Conservation (phyloP, 2,797 vertebrate species). For the Scolopax bukidnonensis region DNA sequence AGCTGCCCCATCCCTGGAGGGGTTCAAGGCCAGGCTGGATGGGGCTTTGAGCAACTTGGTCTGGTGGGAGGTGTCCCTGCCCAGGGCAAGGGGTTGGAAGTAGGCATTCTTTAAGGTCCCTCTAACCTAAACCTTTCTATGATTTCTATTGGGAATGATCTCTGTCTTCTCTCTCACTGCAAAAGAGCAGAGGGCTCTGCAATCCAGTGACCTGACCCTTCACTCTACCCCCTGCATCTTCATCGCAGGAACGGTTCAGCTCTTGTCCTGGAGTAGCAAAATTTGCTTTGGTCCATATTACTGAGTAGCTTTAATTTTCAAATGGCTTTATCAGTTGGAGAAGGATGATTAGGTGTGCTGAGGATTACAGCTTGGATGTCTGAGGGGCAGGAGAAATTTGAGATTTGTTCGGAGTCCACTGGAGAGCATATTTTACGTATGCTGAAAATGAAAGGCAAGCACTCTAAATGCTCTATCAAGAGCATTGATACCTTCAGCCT, state of each 20-base stretch:
- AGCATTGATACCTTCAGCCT: neutral
- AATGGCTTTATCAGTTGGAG: neutral
- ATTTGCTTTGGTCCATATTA: neutral
- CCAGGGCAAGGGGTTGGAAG: neutral
- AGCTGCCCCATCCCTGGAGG: neutral
- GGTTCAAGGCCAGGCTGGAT: neutral
- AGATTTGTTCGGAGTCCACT: neutral
- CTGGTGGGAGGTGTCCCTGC: neutral
- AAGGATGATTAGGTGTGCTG: neutral
- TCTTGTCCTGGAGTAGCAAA: neutral
- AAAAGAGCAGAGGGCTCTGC: neutral
- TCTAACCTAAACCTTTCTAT: neutral
- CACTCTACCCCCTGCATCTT: fast-evolving
- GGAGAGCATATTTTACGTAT: neutral
- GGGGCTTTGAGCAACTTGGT: neutral
- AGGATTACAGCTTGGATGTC: neutral
- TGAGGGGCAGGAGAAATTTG: neutral
- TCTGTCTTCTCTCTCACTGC: fast-evolving
- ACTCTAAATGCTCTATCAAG: neutral
- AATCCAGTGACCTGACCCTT: neutral
- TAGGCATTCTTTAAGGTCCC: neutral
- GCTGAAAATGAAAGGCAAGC: neutral
- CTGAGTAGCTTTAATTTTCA: neutral
- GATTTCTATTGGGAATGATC: neutral
- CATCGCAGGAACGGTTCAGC: fast-evolving